Evolutionary conservation across 23 tunicate species (phyloP), one percentile per base, ranked within the genome.

Genomic region (Corella eumyota): DNA sequence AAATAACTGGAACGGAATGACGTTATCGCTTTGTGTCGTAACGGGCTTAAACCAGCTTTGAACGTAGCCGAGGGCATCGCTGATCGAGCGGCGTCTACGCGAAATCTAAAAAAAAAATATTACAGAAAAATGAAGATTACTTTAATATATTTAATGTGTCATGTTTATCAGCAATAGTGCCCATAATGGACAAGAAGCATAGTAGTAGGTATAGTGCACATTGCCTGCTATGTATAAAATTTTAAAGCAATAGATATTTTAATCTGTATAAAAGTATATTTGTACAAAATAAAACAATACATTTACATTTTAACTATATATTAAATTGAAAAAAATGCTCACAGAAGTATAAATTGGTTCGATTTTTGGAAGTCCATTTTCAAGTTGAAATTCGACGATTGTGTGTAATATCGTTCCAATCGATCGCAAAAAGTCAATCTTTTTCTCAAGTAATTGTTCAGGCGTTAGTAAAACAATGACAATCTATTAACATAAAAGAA

Each of bases 401-500:
- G 53, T 48, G 46, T 48, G 63, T n/a, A 76, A 24, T 19, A 76
- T 40, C 32, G 32, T 32, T 30, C 83, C 83, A 15, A 76, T 27
- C 58, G 30, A 22, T 1, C 83, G 67, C 28, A 66, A 60, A 45
- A 76, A 76, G 28, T 76, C 74, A 3, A 40, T 45, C 50, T 84
- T 47, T 4, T 30, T 37, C 23, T 23, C 56, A 22, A 65, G 61
- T 15, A 84, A 37, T 32, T 63, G 69, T 3, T 63, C 83, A 2
- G 81, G 77, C 2, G 83, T 59, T 52, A 84, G 58, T 19, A 67
- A 29, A 22, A 70, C 94, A 1, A 64, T 63, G 26, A 67, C 48
- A 21, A 84, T 70, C 94, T 84, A 63, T 25, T 25, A 40, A 48
- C 20, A 50, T 15, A 20, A 53, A 21, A 23, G 21, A 20, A 9